Evolutionary conservation across 1,140 invertebrate genomes (phyloP).

Genomic region (Sycophaga agraensis): DNA sequence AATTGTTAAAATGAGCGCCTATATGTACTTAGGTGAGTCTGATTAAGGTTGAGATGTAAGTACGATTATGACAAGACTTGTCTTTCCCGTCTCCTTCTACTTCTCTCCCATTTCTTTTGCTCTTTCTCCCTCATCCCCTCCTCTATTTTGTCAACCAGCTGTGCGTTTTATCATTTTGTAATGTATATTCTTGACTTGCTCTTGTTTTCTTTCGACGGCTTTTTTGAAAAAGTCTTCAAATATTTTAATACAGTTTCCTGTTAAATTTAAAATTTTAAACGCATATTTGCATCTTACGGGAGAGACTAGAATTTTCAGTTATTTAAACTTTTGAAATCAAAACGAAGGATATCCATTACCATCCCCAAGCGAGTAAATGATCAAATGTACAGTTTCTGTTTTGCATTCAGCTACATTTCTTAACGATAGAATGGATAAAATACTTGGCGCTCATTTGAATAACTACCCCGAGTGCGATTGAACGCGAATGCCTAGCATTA

Average conservation of each 20-base stretch:
- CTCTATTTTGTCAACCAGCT: neutral
- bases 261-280: too few species aligned
- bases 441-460: too few species aligned
- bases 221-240: too few species aligned
- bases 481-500: too few species aligned
- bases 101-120: neutral
- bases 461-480: too few species aligned
- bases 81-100: neutral
- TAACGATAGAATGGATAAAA: too few species aligned
- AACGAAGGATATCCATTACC: neutral
- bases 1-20: conserved; percentile 18
- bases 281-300: too few species aligned
- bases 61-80: conserved; percentile 9
- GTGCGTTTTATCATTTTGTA: neutral
- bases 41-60: conserved; percentile 18
- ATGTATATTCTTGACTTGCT: neutral
- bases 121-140: neutral
- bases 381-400: too few species aligned
- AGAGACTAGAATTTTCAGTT: too few species aligned
- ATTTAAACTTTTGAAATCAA: neutral
- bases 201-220: neutral
- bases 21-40: conserved; percentile 13
- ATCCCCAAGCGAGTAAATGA: too few species aligned
- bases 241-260: too few species aligned
- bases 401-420: too few species aligned